Percentiles rank a stretch among this genome's conserved stretches.
phyloP scores from a whole-genome alignment of 1,140 invertebrate genomes.

The Nomia melanderi region DNA sequence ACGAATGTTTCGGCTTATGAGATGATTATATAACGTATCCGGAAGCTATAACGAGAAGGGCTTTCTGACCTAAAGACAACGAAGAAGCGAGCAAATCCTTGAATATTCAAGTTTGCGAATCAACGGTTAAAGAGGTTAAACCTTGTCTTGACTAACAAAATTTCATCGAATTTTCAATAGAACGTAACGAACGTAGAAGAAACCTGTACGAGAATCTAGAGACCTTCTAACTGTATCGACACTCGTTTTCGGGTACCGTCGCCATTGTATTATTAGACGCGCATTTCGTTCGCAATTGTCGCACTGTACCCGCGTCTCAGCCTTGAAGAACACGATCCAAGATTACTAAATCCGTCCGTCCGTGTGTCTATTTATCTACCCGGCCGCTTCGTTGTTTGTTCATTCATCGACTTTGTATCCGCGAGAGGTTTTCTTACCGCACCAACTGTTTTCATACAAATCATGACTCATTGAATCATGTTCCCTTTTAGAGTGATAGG shows the following conservation, averaged over 20 bases:
- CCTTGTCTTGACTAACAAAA: no score
- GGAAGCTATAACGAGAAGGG: no score
- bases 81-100: no score
- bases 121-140: no score
- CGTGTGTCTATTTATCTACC: background rate
- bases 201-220: no score
- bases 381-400: background rate
- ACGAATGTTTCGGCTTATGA: no score
- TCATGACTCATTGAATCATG: background rate
- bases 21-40: no score
- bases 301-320: background rate
- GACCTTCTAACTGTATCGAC: no score
- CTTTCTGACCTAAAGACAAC: no score
- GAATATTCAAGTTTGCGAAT: no score
- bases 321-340: conserved; percentile 4
- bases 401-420: background rate
- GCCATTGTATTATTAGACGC: background rate
- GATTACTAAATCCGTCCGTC: conserved; percentile 2
- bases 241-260: background rate
- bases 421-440: background rate
- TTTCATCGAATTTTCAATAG: no score
- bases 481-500: background rate
- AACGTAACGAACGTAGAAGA: no score
- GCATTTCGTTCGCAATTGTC: background rate
- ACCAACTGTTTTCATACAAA: background rate